Evolutionary conservation across 1,140 invertebrate species (phyloP).

Genomic region (Drosophila funebris): DNA sequence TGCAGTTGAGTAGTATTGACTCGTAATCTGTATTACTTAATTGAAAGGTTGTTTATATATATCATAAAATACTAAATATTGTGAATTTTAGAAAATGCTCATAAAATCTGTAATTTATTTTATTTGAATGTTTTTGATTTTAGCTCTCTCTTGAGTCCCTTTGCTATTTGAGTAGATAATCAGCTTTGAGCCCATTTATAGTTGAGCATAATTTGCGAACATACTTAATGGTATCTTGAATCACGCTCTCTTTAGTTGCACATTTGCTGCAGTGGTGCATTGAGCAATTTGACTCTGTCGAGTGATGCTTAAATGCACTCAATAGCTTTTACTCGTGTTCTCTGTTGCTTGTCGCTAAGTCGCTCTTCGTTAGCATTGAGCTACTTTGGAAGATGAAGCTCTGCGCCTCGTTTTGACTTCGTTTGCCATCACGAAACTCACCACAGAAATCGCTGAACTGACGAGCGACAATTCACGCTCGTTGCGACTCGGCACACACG

Average conservation of each 20-base stretch:
- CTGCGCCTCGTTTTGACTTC: neutral
- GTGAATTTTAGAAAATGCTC: no score
- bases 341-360: neutral
- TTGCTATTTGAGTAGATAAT: neutral
- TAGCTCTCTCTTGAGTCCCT: neutral
- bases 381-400: neutral
- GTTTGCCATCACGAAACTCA: slow-evolving; percentile 33
- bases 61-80: no score
- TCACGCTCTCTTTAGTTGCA: neutral
- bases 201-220: neutral
- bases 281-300: neutral
- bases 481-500: slow-evolving; percentile 2
- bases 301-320: neutral
- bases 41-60: neutral
- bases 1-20: no score
- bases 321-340: neutral
- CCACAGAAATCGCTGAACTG: slow-evolving; percentile 36
- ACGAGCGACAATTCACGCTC: slow-evolving; percentile 2
- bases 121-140: no score
- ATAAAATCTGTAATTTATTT: no score
- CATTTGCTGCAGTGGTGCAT: neutral
- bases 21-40: no score
- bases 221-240: neutral
- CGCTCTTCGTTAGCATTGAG: slow-evolving; percentile 20
- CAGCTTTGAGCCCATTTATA: no score